Evolutionary conservation across 2,888 invertebrate genomes (phyloP), one percentile per base, ranked within the genome.

Genomic region (Tanaodytes sp.): DNA sequence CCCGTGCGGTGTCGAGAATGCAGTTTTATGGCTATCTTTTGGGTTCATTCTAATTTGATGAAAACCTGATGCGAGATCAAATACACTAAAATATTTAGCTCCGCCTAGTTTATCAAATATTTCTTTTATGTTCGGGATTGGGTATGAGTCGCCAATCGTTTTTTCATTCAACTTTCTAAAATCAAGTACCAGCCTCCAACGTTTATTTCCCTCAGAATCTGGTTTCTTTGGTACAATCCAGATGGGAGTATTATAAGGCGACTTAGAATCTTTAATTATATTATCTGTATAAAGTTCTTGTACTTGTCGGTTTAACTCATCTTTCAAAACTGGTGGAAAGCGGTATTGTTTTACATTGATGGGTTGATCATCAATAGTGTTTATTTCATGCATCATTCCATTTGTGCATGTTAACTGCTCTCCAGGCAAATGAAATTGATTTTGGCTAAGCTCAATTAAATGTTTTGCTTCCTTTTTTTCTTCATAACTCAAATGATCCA

Each of bases 91-190:
- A n/a, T n/a, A n/a, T n/a, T n/a, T n/a, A n/a, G n/a, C n/a, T n/a
- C n/a, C n/a, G n/a, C n/a, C n/a, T n/a, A 37, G n/a, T 15, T 37
- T 12, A 37, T 37, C 37, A 14, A 37, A 37, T 5, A 37, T 37
- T 37, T 37, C n/a, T n/a, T n/a, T n/a, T n/a, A n/a, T n/a, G n/a
- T n/a, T n/a, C n/a, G n/a, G n/a, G n/a, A n/a, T n/a, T 2, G 37
- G 37, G 9, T 37, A 37, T 37, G 37, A 37, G 15, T 37, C 37
- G 15, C 37, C 37, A 16, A n/a, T n/a, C n/a, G n/a, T n/a, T n/a
- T n/a, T n/a, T n/a, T n/a, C n/a, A n/a, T n/a, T n/a, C n/a, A n/a
- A n/a, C n/a, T n/a, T n/a, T n/a, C n/a, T n/a, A n/a, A n/a, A n/a
- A n/a, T n/a, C n/a, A n/a, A n/a, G n/a, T 37, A 37, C 37, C 15